A percentile compares a stretch with the other conserved stretches of the same genome.
Evolutionary conservation across 2,888 invertebrate genomes (phyloP).

Genomic region (Cerastoderma edule): DNA sequence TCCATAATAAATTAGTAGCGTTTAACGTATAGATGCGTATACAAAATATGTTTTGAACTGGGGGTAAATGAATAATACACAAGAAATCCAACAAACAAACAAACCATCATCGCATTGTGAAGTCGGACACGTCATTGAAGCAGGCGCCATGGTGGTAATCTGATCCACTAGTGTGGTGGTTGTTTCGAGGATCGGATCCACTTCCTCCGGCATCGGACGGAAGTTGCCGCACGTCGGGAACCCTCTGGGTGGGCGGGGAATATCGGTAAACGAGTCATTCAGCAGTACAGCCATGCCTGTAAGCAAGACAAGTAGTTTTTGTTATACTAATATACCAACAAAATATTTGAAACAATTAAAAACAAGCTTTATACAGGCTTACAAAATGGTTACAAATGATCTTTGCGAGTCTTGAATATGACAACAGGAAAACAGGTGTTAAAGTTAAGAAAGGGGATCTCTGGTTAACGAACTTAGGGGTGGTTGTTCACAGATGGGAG

Average conservation of each 20-base stretch:
- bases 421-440: not conserved
- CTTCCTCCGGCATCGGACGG: no score
- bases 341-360: not conserved
- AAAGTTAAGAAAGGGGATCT: not conserved
- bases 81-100: no score
- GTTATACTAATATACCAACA: not conserved
- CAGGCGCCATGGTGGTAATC: not conserved
- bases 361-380: not conserved
- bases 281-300: conserved; percentile 64
- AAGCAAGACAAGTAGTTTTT: not conserved
- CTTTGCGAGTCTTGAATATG: not conserved
- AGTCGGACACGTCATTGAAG: not conserved
- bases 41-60: no score
- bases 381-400: not conserved
- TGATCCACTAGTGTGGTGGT: no score
- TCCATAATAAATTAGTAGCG: no score
- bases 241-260: conserved; percentile 39
- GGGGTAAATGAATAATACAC: no score
- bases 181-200: no score
- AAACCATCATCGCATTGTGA: not conserved
- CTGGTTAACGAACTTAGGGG: not conserved
- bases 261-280: conserved; percentile 43
- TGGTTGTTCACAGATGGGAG: no score
- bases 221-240: conserved; percentile 58
- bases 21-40: no score